Conservation (phyloP, 2,113 vertebrate species). For the Hydropotes inermis region DNA sequence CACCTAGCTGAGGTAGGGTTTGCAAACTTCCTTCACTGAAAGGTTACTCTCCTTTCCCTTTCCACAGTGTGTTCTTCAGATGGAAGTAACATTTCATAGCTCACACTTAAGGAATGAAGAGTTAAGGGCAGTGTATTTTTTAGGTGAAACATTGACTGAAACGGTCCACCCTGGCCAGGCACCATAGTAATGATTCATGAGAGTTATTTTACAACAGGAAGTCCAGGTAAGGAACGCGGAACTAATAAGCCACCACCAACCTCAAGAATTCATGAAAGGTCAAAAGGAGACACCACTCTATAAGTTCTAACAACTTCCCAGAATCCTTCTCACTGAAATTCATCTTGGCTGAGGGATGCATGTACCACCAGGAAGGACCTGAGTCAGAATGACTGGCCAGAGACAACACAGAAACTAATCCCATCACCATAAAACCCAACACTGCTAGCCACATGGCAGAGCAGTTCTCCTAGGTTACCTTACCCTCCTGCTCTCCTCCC, state of each 20-base stretch:
- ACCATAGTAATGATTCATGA: not conserved
- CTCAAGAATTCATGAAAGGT: not conserved
- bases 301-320: not conserved
- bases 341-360: not conserved
- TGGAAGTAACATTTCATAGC: not conserved
- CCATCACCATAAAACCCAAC: not conserved
- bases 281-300: not conserved
- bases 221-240: not conserved
- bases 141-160: not conserved
- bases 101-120: not conserved
- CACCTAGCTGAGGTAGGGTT: not conserved
- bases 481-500: not conserved
- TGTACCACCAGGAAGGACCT: not conserved
- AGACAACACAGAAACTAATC: not conserved
- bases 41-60: not conserved
- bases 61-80: not conserved
- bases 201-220: not conserved
- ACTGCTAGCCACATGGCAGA: not conserved
- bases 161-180: not conserved
- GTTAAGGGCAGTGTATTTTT: not conserved
- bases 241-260: not conserved
- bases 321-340: not conserved
- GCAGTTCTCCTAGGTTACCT: not conserved
- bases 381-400: not conserved
- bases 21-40: not conserved